Base-by-base conservation (phyloP, 2,113 vertebrate species). In the Cercopithecus mona region DNA sequence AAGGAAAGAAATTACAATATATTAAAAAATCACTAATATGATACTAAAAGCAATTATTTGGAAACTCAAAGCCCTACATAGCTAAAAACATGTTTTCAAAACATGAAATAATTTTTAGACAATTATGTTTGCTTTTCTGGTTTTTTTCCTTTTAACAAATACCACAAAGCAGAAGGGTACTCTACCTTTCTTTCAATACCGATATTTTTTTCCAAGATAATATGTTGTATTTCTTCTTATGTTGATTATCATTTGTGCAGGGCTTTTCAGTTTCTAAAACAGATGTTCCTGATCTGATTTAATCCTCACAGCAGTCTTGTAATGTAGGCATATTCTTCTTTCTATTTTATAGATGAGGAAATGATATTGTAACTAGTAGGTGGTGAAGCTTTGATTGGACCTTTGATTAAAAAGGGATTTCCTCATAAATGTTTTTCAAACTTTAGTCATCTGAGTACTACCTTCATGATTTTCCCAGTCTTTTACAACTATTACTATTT, bases 21-120 rank as follows among this genome's bases (percentile, higher is more conserved):
- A 73, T 43, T 30, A 14, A 64, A 64, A 32, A 76, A 55, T 64
- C 55, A 35, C 25, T 89, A 43, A 52, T 64, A 50, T 59, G 75
- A 61, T 89, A 89, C n/a, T 86, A 43, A 70, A 87, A 88, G 38
- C 61, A 87, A 23, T 87, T 80, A 87, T 70, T 93, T 87, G 45
- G 75, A 70, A 70, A 79, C 48, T 87, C 59, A 45, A 70, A n/a
- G 38, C 45, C 38, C 22, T 79, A 30, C 48, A 70, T 79, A 79
- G 30, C 38, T 35, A 40, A 40, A 72, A 55, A 55, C 38, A 30
- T 45, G 13, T 14, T 38, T 89, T 90, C 43, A 86, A 86, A 93
- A 88, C 75, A 57, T 45, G 22, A 79, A 93, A 38, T 79, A 88
- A 72, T 68, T 88, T 80, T 94, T 48, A 88, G 64, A n/a, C 38